Conservation (phyloP, 2,113 vertebrate genomes). For the Astur gentilis region DNA sequence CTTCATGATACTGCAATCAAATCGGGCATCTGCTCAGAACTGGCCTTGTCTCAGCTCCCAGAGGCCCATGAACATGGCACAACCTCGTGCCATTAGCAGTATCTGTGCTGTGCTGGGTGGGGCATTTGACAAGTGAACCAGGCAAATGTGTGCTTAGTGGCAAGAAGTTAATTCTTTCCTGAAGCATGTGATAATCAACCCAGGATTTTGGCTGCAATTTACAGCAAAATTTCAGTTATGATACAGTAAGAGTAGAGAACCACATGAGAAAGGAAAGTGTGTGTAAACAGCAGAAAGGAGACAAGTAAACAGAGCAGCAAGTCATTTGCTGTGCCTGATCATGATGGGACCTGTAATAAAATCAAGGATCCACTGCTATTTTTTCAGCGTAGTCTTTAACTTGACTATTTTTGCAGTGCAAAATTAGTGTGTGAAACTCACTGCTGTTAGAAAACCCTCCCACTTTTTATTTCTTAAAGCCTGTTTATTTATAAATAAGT, state of each 20-base stretch:
- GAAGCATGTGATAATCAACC: background rate
- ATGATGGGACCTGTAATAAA: background rate
- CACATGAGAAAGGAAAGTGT: background rate
- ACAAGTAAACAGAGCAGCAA: background rate
- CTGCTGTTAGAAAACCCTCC: background rate
- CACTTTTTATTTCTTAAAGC: background rate
- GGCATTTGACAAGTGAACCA: background rate
- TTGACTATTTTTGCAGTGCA: background rate
- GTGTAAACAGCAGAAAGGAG: background rate
- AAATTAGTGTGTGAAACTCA: background rate
- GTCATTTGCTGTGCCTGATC: background rate
- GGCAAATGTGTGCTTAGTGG: background rate
- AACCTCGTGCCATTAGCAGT: background rate
- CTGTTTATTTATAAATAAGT: background rate
- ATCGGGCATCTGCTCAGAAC: background rate
- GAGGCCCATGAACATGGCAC: background rate
- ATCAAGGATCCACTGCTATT: background rate
- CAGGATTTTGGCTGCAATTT: background rate
- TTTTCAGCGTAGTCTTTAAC: background rate
- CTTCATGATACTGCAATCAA: constrained; percentile 28
- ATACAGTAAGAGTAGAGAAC: background rate
- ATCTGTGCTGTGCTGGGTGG: background rate
- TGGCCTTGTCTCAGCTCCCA: constrained; percentile 9
- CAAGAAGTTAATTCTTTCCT: background rate
- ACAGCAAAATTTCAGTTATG: background rate